Evolutionary conservation across 1,140 invertebrate genomes (phyloP).

Genomic region (Planococcus citri): DNA sequence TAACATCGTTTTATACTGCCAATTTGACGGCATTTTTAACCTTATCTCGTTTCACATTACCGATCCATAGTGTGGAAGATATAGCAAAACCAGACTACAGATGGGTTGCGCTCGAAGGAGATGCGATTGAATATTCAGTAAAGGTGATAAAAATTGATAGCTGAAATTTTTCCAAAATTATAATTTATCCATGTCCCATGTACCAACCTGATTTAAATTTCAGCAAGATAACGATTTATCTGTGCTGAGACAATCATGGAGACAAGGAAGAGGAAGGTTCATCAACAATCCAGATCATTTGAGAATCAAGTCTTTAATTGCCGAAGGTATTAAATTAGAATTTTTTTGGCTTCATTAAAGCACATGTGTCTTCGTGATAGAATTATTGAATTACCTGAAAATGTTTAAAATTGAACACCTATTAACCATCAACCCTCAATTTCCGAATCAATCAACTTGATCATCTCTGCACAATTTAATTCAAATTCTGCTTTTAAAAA

Average conservation of each 20-base stretch:
- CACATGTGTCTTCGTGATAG: too few species aligned
- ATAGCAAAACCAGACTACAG: conserved; percentile 48
- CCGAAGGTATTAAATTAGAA: conserved; percentile 22
- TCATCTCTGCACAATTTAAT: background rate
- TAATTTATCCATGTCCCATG: too few species aligned
- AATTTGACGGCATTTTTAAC: conserved; percentile 81
- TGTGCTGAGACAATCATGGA: conserved; percentile 27
- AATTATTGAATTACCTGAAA: too few species aligned
- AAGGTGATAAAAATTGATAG: conserved; percentile 38
- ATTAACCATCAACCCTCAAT: too few species aligned
- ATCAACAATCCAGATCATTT: conserved; percentile 26
- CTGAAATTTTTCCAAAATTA: background rate
- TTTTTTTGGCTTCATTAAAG: background rate
- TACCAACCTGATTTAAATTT: conserved; percentile 19
- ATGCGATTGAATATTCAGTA: conserved; percentile 50
- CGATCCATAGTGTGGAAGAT: conserved; percentile 53
- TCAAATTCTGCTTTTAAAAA: background rate
- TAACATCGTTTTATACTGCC: conserved; percentile 84
- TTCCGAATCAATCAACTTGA: background rate
- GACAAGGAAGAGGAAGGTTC: conserved; percentile 28
- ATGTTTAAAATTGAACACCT: too few species aligned
- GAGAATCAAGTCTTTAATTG: conserved; percentile 24
- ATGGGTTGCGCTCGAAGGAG: conserved; percentile 54
- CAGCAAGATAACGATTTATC: conserved; percentile 28
- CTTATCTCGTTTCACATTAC: conserved; percentile 64